Evolutionary conservation across 2,888 invertebrate species (phyloP).

Genomic region (Drosophila stalkeri): DNA sequence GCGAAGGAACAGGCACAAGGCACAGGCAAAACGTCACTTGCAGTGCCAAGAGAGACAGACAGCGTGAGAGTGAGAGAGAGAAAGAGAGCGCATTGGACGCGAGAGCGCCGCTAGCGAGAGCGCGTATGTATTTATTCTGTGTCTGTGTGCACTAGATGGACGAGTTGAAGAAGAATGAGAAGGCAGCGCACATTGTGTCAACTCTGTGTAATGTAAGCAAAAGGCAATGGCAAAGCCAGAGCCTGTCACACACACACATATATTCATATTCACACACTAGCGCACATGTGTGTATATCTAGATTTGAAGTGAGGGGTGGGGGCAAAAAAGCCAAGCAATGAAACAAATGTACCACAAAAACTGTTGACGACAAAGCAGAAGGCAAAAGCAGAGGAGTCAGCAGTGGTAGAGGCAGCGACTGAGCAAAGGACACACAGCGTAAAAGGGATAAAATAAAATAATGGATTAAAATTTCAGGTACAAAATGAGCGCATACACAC

Average conservation of each 20-base stretch:
- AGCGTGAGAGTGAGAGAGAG: conserved; percentile 28
- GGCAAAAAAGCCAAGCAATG: conserved; percentile 72
- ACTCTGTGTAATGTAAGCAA: conserved; percentile 78
- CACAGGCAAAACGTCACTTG: conserved; percentile 67
- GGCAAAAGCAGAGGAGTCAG: conserved; percentile 44
- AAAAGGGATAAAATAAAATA: conserved; percentile 77
- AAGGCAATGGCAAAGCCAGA: conserved; percentile 65
- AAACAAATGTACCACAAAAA: conserved; percentile 80
- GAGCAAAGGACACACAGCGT: conserved; percentile 64
- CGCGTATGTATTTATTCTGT: conserved; percentile 30
- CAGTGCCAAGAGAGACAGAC: conserved; percentile 47
- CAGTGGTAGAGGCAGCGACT: conserved; percentile 40
- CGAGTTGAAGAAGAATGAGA: conserved; percentile 76
- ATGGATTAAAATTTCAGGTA: conserved; percentile 76
- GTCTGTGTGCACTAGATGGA: conserved; percentile 69
- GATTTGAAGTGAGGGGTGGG: conserved; percentile 19
- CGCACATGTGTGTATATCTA: conserved; percentile 22
- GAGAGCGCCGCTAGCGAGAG: conserved; percentile 47
- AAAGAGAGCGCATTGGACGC: conserved; percentile 47
- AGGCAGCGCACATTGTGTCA: conserved; percentile 74
- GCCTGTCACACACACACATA: conserved; percentile 57
- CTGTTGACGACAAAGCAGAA: conserved; percentile 72
- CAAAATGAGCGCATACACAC: conserved; percentile 42
- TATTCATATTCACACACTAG: conserved; percentile 7
- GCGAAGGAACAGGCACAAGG: conserved; percentile 31